Base-by-base conservation (phyloP, 1,140 invertebrate species). In the Acyrthosiphon pisum region DNA sequence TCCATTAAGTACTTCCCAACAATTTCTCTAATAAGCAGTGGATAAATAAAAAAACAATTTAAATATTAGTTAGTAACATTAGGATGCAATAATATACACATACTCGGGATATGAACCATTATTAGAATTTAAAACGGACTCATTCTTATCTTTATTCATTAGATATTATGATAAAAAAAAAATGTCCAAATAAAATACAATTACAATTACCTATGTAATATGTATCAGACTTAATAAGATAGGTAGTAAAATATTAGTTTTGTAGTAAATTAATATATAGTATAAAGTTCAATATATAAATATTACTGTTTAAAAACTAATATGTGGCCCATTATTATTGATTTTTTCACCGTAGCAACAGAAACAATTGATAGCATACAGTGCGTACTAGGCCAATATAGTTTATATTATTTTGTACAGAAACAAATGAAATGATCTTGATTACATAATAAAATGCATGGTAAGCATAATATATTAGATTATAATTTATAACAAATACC, bases 281-380 rank as follows among this genome's bases (percentile, higher is more conserved):
- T 84, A 37, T n/a, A 41, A 50, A 22, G 50, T 37, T 37, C 30
- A 48, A 89, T 41, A 41, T 11, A 56, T 4, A 89, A 89, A 56
- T 89, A 56, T 89, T 35, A 23, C 20, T 37, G 22, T 41, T 89
- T 18, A 89, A 89, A 89, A 37, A 89, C 37, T 26, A 41, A 37
- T 56, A 41, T 41, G 8, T 56, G 7, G 50, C 1, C 8, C 7
- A 89, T 46, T 56, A 56, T 91, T 91, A 76, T 90, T 91, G 90
- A 91, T 91, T n/a, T 91, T 68, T n/a, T 91, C 37, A 46, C 41
- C 90, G 20, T 91, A 76, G 90, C 90, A 91, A 91, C 90, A 76
- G 60, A 81, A 91, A 81, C 41, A 76, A 30, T 41, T 56, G 3
- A 89, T 53, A 56, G 53, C 14, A 89, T 88, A 18, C 22, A 89